Conservation (phyloP, 1,140 invertebrate genomes). For the Myzus persicae region DNA sequence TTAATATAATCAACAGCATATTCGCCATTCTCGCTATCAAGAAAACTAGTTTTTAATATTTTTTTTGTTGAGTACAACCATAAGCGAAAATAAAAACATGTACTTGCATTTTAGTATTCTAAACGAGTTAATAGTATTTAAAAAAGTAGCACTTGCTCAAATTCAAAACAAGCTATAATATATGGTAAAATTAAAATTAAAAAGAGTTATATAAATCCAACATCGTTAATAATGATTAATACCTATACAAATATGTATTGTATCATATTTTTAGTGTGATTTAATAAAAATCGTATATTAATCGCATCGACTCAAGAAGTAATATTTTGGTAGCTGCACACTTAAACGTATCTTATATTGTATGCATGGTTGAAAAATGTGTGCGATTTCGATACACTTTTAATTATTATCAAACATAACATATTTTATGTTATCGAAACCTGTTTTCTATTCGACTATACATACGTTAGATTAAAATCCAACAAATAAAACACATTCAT, state of each 20-base stretch:
- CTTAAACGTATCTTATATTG: not conserved
- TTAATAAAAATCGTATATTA: not conserved
- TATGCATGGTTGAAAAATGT: not conserved
- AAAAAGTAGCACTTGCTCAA: not conserved
- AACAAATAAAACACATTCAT: conserved; percentile 38
- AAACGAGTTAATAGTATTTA: not conserved
- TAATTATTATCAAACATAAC: conserved; percentile 7
- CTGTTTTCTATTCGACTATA: conserved; percentile 26
- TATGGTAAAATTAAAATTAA: not conserved
- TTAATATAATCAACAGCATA: not conserved
- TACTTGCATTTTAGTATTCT: not conserved
- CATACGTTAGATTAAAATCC: not conserved
- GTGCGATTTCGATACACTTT: not conserved
- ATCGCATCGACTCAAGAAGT: not conserved
- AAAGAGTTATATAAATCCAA: no score
- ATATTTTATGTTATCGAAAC: conserved; percentile 7
- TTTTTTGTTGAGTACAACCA: not conserved
- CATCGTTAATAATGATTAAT: not conserved
- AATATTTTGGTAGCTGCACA: not conserved
- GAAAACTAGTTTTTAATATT: not conserved
- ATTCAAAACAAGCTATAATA: not conserved
- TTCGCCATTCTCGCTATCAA: not conserved
- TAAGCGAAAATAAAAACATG: not conserved
- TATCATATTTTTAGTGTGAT: not conserved
- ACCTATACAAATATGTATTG: not conserved